Base-by-base conservation (phyloP, 2,797 vertebrate species). In the Myiotriccus ornatus region DNA sequence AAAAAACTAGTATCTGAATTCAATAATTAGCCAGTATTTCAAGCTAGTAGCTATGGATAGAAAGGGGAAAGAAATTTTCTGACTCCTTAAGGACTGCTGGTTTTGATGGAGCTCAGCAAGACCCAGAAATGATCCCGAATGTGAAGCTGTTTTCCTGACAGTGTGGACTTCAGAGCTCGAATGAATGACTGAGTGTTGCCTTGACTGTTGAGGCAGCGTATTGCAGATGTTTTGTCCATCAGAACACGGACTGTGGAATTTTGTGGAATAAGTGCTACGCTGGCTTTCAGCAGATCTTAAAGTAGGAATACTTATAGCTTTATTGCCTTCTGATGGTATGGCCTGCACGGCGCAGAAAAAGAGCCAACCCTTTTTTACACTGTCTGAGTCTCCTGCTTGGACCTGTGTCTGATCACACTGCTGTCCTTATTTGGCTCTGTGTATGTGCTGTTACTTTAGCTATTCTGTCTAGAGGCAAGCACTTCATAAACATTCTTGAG, bases 221-320 rank as follows among this genome's bases (percentile, higher is more conserved):
- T 5, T 60, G 63, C 93, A 94, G 89, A 64, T 94, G 91, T 88
- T 96, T 96, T 93, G 65, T 81, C 85, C 91, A 96, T 96, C 73
- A 95, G 76, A 43, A 81, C 53, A 44, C 0, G 0, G 41, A 13
- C 34, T 75, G 15, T 39, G 87, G 89, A 94, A 94, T 88, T 93
- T 84, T 55, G 62, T 43, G 55, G 69, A 84, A n/a, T 14, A 80
- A 91, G 16, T 23, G 22, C 82, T 85, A 27, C 55, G 68, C 15
- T 57, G 76, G 37, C 76, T 96, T 96, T 96, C 94, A 96, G 43
- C 87, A 94, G 73, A 69, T 78, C 85, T 84, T 88, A 85, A 80
- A 96, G 73, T 17, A 75, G 43, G 65, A 71, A 86, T 62, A 90
- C 30, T 93, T 93, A 75, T 0, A 64, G 73, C 53, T 93, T 85